Conservation (phyloP, 2,888 invertebrate species). For the Nomada ruficornis region DNA sequence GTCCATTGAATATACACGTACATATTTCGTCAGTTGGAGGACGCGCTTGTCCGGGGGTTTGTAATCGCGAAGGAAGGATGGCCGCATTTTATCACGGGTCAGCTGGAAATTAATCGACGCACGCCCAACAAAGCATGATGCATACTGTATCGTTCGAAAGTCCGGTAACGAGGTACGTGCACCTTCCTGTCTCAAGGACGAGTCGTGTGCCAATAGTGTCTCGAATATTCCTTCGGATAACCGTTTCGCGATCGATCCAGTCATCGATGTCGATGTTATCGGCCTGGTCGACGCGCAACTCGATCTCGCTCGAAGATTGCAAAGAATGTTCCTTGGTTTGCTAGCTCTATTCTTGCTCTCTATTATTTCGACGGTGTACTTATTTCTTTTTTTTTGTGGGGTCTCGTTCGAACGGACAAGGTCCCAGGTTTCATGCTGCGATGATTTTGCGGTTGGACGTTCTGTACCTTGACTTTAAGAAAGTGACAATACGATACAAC, state of each 20-base stretch:
- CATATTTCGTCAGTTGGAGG: constrained; percentile 42
- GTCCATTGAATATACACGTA: neutral
- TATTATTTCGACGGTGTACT: neutral
- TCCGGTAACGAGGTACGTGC: constrained; percentile 49
- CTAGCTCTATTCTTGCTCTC: neutral
- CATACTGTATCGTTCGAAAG: constrained; percentile 73
- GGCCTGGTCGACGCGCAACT: constrained; percentile 3
- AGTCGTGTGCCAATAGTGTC: constrained; percentile 58
- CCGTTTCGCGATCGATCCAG: constrained; percentile 11
- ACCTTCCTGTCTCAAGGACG: constrained; percentile 69
- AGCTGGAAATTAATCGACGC: constrained; percentile 68
- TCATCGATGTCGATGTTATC: constrained; percentile 46
- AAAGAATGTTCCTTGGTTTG: too few relatives aligned
- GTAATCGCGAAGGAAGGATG: constrained; percentile 37
- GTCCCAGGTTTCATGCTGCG: constrained; percentile 1
- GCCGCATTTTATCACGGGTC: constrained; percentile 62
- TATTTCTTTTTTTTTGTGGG: neutral
- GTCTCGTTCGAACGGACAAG: neutral
- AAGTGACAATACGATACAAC: neutral
- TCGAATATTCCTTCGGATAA: constrained; percentile 61
- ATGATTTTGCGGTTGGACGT: constrained; percentile 8
- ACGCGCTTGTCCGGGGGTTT: constrained; percentile 8
- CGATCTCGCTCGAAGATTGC: neutral
- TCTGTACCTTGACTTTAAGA: constrained; percentile 9
- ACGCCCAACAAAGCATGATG: constrained; percentile 62